Evolutionary conservation across 1,140 invertebrate genomes (phyloP), one percentile per base, ranked within the genome.

Genomic region (Ruditapes philippinarum): DNA sequence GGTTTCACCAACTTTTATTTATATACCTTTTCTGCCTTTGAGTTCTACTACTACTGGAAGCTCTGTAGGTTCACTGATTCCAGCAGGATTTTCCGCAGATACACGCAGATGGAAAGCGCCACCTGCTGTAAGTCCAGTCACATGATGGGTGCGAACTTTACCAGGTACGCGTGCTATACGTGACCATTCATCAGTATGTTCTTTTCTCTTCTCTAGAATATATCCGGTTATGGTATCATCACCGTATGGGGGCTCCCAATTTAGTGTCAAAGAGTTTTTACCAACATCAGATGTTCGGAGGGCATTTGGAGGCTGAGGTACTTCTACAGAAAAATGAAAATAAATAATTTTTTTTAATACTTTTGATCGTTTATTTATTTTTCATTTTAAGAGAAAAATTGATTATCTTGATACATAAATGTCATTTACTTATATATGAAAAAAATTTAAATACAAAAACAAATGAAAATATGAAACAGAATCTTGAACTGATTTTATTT

Each of bases 51-150:
- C 93, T 31, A 89, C 80, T 57, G 89, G 91, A n/a, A 95, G 87
- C 81, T 94, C 94, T 70, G 92, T 88, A 14, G 99, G 99, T 95
- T 99, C 98, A 89, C 99, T 98, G 82, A 97, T 97, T 36, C 99
- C 99, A 40, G 98, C 99, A 94, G 99, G 99, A 96, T 99, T 99
- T 0, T 99, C 98, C 28, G 99, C 99, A 95, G 98, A 98, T 0
- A 99, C 97, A 83, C 99, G 97, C 97, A 99, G 99, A 65, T 90
- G 89, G 86, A 92, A 92, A 2, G 92, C 87, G 11, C 88, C 88
- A 51, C 92, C 93, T 60, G 93, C 92, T 80, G 92, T 92, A 36
- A 96, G 89, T 80, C 92, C 91, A 28, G 90, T 92, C n/a, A 95
- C 90, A 57, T 92, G 91, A 90, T 92, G 90, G 60, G 89, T 92